Evolutionary conservation across 2,113 vertebrate genomes (phyloP).

Genomic region (Lagopus muta): DNA sequence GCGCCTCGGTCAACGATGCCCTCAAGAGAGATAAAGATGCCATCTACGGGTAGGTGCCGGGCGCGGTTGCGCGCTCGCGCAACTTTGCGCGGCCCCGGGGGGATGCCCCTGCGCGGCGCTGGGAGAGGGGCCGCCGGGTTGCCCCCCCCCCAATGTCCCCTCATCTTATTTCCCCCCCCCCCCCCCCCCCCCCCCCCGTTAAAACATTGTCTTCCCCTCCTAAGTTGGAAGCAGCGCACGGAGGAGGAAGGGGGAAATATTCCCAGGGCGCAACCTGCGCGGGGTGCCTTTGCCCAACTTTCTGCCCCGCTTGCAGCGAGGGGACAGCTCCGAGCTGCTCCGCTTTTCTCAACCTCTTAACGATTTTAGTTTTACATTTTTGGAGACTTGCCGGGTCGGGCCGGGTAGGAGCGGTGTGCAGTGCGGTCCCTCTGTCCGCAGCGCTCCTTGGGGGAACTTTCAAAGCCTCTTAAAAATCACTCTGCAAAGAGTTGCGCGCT

Average conservation of each 20-base stretch:
- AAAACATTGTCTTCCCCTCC: neutral
- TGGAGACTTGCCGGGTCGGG: too few relatives aligned
- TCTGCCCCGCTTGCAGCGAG: neutral
- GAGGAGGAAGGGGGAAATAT: neutral
- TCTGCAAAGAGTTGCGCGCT: neutral
- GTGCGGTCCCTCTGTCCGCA: neutral
- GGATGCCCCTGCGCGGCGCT: neutral
- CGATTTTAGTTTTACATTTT: neutral
- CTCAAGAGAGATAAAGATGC: conserved; percentile 99
- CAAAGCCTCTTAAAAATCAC: neutral
- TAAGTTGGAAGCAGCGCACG: neutral
- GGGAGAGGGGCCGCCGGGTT: neutral
- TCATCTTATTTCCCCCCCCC: too few relatives aligned
- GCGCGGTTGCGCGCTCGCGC: neutral
- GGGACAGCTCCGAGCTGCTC: neutral
- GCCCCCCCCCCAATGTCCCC: too few relatives aligned
- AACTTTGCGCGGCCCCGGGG: neutral
- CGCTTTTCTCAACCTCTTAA: neutral
- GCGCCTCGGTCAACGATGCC: conserved; percentile 97
- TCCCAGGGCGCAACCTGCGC: conserved; percentile 39
- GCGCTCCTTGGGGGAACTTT: conserved; percentile 22
- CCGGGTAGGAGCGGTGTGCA: neutral
- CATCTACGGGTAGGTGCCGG: conserved; percentile 95
- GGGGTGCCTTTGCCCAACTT: conserved; percentile 60
- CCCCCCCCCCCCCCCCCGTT: neutral